Conservation (phyloP, 2,113 vertebrate genomes). For the Colius striatus region DNA sequence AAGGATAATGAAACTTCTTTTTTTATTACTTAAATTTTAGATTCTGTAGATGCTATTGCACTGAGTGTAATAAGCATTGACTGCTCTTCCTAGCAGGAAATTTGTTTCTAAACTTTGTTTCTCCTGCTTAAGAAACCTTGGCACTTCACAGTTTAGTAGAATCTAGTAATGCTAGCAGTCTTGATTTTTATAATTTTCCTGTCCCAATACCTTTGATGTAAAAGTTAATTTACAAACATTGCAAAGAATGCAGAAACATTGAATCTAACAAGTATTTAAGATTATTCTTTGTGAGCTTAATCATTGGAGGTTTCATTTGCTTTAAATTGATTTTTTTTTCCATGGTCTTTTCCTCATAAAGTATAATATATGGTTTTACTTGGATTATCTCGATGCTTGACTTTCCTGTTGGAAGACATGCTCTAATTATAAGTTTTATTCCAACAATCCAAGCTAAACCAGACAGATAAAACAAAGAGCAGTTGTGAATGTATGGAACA, state of each 20-base stretch:
- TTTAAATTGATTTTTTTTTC: conserved; percentile 31
- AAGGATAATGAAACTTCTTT: background rate
- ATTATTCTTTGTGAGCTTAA: conserved; percentile 38
- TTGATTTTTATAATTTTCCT: background rate
- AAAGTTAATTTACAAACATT: conserved; percentile 7
- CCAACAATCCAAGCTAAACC: background rate
- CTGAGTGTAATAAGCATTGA: background rate
- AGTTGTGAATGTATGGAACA: background rate
- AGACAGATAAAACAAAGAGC: background rate
- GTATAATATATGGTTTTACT: background rate
- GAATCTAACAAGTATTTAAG: background rate
- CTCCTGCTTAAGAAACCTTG: background rate
- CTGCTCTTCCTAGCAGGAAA: background rate
- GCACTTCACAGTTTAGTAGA: background rate
- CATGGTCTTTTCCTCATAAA: background rate
- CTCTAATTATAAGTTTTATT: background rate
- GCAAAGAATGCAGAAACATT: background rate
- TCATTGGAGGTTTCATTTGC: conserved; percentile 7
- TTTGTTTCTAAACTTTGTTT: background rate
- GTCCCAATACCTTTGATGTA: background rate
- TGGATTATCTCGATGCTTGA: background rate
- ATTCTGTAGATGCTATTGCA: background rate
- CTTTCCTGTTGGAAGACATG: background rate
- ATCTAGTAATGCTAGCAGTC: background rate
- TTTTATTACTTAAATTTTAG: background rate